phyloP scores from a whole-genome alignment of 1,140 invertebrate genomes.

The Bombus cullumanus region DNA sequence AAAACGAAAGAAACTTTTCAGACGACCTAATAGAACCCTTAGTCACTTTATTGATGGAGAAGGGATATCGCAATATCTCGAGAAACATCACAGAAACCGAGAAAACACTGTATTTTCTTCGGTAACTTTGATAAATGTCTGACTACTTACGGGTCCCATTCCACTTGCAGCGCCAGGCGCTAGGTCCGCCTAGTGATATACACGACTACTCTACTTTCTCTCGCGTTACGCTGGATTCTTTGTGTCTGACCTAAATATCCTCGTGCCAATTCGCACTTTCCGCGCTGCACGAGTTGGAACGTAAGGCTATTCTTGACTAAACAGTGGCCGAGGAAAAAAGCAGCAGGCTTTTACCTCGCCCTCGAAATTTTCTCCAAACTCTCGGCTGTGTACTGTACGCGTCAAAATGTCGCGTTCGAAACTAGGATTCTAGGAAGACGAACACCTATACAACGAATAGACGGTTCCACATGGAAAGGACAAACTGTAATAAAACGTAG shows the following conservation, averaged over 20 bases:
- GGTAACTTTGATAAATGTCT: not conserved
- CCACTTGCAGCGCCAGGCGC: too few species aligned
- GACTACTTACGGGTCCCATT: too few species aligned
- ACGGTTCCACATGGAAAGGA: not conserved
- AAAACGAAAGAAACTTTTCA: too few species aligned
- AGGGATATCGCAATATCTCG: too few species aligned
- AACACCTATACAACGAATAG: not conserved
- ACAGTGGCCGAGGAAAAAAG: not conserved
- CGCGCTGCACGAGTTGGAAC: not conserved
- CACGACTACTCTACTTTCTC: not conserved
- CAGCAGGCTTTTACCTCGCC: not conserved
- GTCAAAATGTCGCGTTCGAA: not conserved
- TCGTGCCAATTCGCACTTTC: constrained; percentile 8
- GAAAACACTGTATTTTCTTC: not conserved
- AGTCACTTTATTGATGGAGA: too few species aligned
- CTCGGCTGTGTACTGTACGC: not conserved
- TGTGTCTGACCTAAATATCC: not conserved
- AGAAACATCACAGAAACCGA: too few species aligned
- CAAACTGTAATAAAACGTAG: not conserved
- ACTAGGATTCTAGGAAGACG: not conserved
- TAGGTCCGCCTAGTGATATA: too few species aligned
- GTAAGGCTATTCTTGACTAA: not conserved
- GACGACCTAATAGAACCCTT: too few species aligned
- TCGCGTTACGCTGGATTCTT: not conserved
- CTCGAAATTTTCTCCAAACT: constrained; percentile 5